A percentile compares a stretch with the other conserved stretches of the same genome.
These are phyloP conservation scores for Caenorhabditis wallacei DNA, from an alignment of 2,888 invertebrate species.

Conservation along the genomic window DNA sequence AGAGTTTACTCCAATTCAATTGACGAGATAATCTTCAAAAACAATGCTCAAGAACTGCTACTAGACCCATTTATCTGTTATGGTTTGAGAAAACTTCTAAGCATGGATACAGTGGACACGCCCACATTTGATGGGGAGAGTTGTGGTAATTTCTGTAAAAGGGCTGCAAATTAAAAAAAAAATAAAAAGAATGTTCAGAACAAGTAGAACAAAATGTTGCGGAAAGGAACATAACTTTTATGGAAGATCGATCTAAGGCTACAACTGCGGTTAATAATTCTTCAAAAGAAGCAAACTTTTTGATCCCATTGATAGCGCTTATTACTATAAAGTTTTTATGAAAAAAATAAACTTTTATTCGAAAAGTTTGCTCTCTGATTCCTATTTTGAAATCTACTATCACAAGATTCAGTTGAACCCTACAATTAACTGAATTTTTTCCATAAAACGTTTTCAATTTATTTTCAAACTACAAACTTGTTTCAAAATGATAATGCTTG, in stretches of 20 bases:
- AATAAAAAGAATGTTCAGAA: not conserved
- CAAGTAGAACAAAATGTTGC: not conserved
- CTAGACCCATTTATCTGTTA: conserved; percentile 17
- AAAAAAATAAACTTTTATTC: no score
- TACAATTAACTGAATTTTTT: no score
- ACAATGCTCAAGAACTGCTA: conserved; percentile 11
- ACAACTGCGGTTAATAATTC: not conserved
- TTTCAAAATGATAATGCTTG: not conserved
- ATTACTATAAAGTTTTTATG: no score
- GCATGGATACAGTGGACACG: not conserved
- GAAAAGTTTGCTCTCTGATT: no score
- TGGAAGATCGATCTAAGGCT: not conserved
- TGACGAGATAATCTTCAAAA: conserved; percentile 8
- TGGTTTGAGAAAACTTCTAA: not conserved
- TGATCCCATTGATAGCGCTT: no score
- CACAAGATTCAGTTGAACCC: no score
- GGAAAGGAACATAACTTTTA: not conserved
- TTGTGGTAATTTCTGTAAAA: conserved; percentile 25
- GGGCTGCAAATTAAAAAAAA: no score
- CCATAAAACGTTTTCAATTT: no score
- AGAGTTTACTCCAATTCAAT: conserved; percentile 11
- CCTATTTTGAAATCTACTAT: no score
- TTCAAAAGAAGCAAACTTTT: no score
- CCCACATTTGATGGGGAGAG: conserved; percentile 28
- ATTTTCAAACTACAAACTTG: no score